Conservation (phyloP, 2,888 invertebrate genomes). For the Leptinotarsa peninsularis region DNA sequence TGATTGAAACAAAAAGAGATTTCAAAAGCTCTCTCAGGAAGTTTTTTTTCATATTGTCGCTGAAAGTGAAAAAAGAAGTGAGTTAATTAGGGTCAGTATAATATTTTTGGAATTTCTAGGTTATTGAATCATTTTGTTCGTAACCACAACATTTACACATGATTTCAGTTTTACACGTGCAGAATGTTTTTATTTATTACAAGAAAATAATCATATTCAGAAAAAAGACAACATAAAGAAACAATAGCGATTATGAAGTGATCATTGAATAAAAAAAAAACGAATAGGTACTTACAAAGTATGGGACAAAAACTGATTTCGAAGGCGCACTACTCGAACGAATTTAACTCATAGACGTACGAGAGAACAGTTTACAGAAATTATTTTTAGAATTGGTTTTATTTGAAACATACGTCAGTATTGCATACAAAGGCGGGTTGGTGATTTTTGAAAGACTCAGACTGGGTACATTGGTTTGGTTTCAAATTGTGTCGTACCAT, state of each 20-base stretch:
- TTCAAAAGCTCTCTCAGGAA: too few relatives aligned
- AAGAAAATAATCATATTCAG: too few relatives aligned
- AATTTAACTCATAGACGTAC: conserved; percentile 33
- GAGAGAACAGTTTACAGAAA: conserved; percentile 27
- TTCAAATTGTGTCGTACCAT: not conserved
- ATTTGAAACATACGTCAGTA: conserved; percentile 30
- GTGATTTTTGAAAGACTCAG: conserved; percentile 5
- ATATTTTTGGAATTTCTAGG: too few relatives aligned
- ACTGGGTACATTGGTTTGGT: not conserved
- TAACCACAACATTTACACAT: too few relatives aligned
- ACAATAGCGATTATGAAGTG: not conserved
- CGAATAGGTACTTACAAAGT: conserved; percentile 35
- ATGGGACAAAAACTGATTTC: conserved; percentile 31
- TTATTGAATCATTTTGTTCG: too few relatives aligned
- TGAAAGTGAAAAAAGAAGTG: too few relatives aligned
- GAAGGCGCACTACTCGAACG: conserved; percentile 33
- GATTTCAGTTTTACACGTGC: too few relatives aligned
- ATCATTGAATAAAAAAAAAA: conserved; percentile 11
- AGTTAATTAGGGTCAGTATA: too few relatives aligned
- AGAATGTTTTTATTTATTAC: too few relatives aligned
- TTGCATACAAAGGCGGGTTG: conserved; percentile 25
- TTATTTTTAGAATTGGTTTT: conserved; percentile 42
- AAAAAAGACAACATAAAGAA: too few relatives aligned
- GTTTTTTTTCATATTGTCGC: too few relatives aligned
- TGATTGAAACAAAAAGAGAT: too few relatives aligned